Conservation (phyloP, 2,797 vertebrate genomes). For the Eulemur coronatus region DNA sequence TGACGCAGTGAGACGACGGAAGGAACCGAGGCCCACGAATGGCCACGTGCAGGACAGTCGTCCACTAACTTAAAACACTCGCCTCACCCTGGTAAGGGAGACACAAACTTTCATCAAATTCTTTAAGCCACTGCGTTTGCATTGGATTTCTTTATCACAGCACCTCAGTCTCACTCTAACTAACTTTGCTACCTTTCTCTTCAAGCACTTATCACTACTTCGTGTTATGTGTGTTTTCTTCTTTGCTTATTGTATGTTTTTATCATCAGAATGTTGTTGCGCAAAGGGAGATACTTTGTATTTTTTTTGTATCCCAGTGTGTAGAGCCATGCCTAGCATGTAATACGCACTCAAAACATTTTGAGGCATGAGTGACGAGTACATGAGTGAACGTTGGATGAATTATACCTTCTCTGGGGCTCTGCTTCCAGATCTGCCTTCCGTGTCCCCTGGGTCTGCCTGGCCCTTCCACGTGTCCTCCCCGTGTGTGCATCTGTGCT, state of each 20-base stretch:
- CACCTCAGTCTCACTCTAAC: background rate
- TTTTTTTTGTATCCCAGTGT: background rate
- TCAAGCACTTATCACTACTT: background rate
- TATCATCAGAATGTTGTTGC: background rate
- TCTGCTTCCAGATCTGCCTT: background rate
- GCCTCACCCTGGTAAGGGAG: background rate
- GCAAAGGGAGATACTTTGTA: background rate
- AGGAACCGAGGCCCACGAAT: background rate
- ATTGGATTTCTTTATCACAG: background rate
- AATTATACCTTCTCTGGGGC: background rate
- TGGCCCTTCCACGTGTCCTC: background rate
- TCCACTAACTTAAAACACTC: background rate
- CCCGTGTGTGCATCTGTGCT: background rate
- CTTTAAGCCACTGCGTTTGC: background rate
- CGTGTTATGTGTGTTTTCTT: accelerated
- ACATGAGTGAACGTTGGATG: accelerated
- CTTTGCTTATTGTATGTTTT: background rate
- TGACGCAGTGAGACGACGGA: background rate
- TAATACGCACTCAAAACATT: no score
- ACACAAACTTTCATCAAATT: no score
- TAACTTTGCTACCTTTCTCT: background rate
- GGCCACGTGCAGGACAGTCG: background rate
- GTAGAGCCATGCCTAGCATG: background rate
- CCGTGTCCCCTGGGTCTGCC: accelerated
- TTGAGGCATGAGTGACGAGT: background rate